Conservation (phyloP, 2,888 invertebrate species). For the Zhengitettix transpicula region DNA sequence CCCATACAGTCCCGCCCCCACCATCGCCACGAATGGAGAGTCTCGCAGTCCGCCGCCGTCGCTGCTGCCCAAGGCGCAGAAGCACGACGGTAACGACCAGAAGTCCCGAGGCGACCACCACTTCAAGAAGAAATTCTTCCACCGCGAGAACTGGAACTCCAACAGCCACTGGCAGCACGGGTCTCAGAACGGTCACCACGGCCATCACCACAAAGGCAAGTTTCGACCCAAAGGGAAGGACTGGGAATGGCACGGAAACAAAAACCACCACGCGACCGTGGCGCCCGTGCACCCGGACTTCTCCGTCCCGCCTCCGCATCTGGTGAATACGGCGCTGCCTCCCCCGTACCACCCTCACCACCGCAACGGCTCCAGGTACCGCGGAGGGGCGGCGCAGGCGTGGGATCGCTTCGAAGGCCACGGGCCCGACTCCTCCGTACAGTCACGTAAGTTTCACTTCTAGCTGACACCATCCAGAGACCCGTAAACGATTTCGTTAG, state of each 20-base stretch:
- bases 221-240: slow-evolving; percentile 57
- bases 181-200: slow-evolving; percentile 1
- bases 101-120: slow-evolving; percentile 32
- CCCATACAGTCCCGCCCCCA: slow-evolving; percentile 21
- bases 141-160: slow-evolving; percentile 31
- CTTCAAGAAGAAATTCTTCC: slow-evolving; percentile 75
- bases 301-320: slow-evolving; percentile 10
- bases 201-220: slow-evolving; percentile 28
- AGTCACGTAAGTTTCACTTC: background rate
- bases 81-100: slow-evolving; percentile 29
- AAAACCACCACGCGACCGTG: slow-evolving; percentile 2
- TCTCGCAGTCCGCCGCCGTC: slow-evolving; percentile 25
- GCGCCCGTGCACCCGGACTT: slow-evolving; percentile 6
- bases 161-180: slow-evolving; percentile 2
- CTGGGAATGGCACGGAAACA: slow-evolving; percentile 42
- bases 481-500: background rate
- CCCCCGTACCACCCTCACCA: slow-evolving; percentile 9
- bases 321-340: slow-evolving; percentile 10
- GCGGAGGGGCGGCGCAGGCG: background rate
- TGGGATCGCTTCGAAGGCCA: background rate
- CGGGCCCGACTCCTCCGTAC: background rate
- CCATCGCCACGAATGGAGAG: slow-evolving; percentile 19
- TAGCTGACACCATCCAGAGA: too few relatives aligned
- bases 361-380: slow-evolving; percentile 3
- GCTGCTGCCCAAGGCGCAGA: slow-evolving; percentile 38